phyloP scores from a whole-genome alignment of 2,888 invertebrate species.

The Selenia dentaria region DNA sequence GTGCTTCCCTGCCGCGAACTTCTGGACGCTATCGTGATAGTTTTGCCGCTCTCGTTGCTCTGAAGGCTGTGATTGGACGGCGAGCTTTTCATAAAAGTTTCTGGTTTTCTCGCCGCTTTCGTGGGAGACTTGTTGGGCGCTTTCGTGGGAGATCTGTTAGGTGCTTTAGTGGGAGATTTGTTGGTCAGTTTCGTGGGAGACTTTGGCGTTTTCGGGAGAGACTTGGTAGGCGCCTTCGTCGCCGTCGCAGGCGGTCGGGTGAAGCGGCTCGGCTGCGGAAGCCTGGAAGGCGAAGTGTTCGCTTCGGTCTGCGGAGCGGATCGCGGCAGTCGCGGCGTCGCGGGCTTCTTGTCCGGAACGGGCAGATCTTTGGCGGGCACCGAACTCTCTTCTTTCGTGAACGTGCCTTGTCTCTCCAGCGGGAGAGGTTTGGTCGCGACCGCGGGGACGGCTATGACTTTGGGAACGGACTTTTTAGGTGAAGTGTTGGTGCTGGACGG shows the following conservation, averaged over 20 bases:
- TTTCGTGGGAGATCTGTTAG: constrained; percentile 51
- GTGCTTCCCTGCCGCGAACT: constrained; percentile 70
- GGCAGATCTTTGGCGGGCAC: constrained; percentile 67
- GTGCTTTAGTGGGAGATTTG: too few relatives aligned
- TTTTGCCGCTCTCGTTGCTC: constrained; percentile 78
- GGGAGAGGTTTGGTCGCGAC: constrained; percentile 71
- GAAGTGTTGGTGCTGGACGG: constrained; percentile 59
- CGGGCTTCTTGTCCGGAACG: constrained; percentile 57
- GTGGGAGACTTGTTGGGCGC: constrained; percentile 46
- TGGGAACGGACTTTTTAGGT: constrained; percentile 63
- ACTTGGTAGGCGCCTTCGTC: too few relatives aligned
- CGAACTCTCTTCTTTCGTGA: constrained; percentile 92
- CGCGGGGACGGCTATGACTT: constrained; percentile 52
- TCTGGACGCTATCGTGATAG: constrained; percentile 63
- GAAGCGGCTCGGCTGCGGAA: constrained; percentile 61
- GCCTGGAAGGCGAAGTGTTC: constrained; percentile 54
- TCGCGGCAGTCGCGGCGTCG: constrained; percentile 52
- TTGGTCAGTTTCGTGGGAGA: too few relatives aligned
- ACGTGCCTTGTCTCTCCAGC: constrained; percentile 94
- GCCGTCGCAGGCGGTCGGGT: constrained; percentile 52
- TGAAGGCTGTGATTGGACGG: constrained; percentile 84
- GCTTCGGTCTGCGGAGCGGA: constrained; percentile 27
- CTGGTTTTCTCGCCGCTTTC: constrained; percentile 49
- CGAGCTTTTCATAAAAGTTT: constrained; percentile 73
- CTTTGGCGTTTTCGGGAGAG: too few relatives aligned